Evolutionary conservation across 2,888 invertebrate species (phyloP), one percentile per base, ranked within the genome.

Genomic region (Trachelus stipa): DNA sequence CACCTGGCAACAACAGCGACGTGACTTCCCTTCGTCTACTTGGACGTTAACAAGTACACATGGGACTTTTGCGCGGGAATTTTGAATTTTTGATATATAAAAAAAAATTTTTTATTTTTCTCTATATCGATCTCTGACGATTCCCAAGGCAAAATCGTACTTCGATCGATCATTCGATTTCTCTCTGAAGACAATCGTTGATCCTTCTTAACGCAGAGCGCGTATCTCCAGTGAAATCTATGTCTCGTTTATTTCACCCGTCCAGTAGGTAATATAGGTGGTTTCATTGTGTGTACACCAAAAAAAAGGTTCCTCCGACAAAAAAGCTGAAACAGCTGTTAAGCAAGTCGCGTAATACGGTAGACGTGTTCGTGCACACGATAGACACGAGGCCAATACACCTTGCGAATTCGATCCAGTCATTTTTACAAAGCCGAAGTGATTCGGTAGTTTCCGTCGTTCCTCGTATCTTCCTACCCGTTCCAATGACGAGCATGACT

Each of bases 321-420:
- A 56, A 56, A 56, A 56, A 23, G 56, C 23, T 23, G 56, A 56
- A 56, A 9, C 56, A 56, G 56, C 56, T 56, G 56, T 56, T 23
- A 56, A 56, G 23, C 56, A 56, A 56, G 56, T 56, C 56, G 56
- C 56, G 56, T 56, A 56, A 56, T 56, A 56, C 56, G 56, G 56
- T 56, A 56, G 23, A 71, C 31, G 71, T 71, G 31, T 31, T 12
- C 23, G 71, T 31, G 71, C 71, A 23, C 71, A 34, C 33, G 71
- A 12, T 33, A 34, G 34, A 40, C 23, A 31, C 31, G 73, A 76
- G 75, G 75, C 75, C 75, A 76, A 73, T 76, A 78, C 78, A 76
- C 75, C 78, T 76, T 69, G 75, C 40, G 68, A 75, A 78, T 78
- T 76, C 78, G 78, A 68, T 78, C 56, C 75, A 78, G 71, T 78